These are phyloP conservation scores for Maylandia zebra DNA, from an alignment of 2,113 vertebrate species.

Conservation along the genomic window DNA sequence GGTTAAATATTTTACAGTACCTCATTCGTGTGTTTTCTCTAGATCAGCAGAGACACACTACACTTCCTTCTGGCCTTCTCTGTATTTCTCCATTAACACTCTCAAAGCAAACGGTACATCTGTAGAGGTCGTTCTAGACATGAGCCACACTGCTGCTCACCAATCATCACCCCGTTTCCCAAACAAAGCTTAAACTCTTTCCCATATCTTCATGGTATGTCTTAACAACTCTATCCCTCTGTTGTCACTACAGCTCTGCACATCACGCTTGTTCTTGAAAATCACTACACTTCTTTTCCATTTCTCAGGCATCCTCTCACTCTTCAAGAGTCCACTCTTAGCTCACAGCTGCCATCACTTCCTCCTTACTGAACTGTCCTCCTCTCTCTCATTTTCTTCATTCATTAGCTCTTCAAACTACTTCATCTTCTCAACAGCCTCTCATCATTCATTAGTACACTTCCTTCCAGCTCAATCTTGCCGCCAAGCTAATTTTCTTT, in stretches of 20 bases:
- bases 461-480: not conserved
- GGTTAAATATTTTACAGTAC: not conserved
- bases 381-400: not conserved
- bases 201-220: not conserved
- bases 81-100: not conserved
- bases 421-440: not conserved
- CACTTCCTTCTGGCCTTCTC: not conserved
- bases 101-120: not conserved
- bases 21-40: not conserved
- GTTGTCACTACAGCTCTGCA: not conserved
- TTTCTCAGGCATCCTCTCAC: fast-evolving
- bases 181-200: not conserved
- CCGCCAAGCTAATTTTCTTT: not conserved
- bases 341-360: not conserved
- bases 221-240: not conserved
- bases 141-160: not conserved
- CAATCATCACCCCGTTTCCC: fast-evolving
- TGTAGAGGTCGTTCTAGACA: not conserved
- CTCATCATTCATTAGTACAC: not conserved
- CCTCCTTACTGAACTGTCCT: not conserved
- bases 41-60: not conserved
- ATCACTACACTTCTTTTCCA: not conserved
- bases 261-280: not conserved
- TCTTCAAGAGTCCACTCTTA: not conserved
- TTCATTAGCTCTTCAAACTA: not conserved